Percentiles rank a stretch among this genome's conserved stretches.
These are phyloP conservation scores for Ellobium chinense DNA, from an alignment of 2,888 invertebrate genomes.

Conservation along the genomic window DNA sequence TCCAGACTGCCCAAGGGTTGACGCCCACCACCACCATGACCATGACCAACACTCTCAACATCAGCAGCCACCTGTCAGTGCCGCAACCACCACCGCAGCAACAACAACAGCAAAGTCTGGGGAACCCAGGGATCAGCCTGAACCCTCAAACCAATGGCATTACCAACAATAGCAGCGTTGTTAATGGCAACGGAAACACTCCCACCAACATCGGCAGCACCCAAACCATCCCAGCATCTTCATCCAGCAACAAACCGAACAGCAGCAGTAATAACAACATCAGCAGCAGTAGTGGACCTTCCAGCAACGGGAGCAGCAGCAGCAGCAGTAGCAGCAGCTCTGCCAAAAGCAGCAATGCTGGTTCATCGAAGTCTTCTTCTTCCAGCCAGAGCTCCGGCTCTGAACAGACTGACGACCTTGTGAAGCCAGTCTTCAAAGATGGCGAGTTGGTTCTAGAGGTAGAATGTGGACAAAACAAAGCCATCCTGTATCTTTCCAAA, in stretches of 20 bases:
- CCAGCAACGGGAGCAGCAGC: not conserved
- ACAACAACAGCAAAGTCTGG: slow-evolving; percentile 15
- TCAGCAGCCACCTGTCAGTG: slow-evolving; percentile 22
- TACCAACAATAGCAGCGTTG: not conserved
- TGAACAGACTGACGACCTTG: slow-evolving; percentile 52
- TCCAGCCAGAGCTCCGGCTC: not conserved
- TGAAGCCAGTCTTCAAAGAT: slow-evolving; percentile 58
- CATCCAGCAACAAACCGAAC: not conserved
- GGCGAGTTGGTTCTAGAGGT: slow-evolving; percentile 76
- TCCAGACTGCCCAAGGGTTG: slow-evolving; percentile 31
- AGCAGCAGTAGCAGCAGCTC: not conserved
- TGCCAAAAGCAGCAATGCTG: not conserved
- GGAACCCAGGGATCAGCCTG: slow-evolving; percentile 19
- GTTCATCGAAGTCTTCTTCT: not conserved
- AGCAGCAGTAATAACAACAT: not conserved
- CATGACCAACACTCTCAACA: slow-evolving; percentile 30
- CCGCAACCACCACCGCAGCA: not conserved
- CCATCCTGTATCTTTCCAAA: slow-evolving; percentile 75
- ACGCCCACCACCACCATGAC: slow-evolving; percentile 31
- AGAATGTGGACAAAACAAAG: slow-evolving; percentile 77
- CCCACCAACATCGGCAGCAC: not conserved
- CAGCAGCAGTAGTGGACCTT: slow-evolving; percentile 2
- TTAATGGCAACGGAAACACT: slow-evolving; percentile 5
- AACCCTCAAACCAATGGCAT: not conserved
- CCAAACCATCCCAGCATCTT: not conserved